Evolutionary conservation across 2,797 vertebrate species (phyloP).

Genomic region (Propithecus deckenii): DNA sequence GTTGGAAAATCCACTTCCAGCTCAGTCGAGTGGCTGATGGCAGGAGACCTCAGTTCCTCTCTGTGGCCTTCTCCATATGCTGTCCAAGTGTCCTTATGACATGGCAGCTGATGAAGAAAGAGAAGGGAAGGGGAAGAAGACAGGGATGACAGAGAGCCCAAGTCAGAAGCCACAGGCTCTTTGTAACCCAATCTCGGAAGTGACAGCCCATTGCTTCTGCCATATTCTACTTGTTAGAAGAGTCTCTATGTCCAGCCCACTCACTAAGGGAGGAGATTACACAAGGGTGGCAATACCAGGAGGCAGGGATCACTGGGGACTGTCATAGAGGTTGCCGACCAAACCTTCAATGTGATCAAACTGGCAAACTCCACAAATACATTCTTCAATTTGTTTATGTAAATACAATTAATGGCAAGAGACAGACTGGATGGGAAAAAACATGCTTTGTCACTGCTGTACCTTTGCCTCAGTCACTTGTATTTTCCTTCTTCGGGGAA

Average conservation of each 20-base stretch:
- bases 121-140: background rate
- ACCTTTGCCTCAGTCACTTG: background rate
- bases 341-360: background rate
- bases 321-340: background rate
- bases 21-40: background rate
- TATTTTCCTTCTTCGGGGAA: slow-evolving; percentile 6
- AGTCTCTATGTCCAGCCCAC: background rate
- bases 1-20: background rate
- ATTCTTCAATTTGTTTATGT: background rate
- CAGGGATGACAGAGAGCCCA: background rate
- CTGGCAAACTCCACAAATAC: slow-evolving; percentile 3
- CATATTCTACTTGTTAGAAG: background rate
- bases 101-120: background rate
- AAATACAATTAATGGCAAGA: background rate
- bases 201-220: background rate
- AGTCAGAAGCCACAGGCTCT: background rate
- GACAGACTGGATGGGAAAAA: background rate
- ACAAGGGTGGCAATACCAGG: background rate
- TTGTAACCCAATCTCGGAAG: background rate
- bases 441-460: background rate
- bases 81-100: background rate
- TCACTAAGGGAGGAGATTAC: background rate
- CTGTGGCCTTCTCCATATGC: background rate
- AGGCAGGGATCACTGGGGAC: background rate
- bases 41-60: background rate